These are phyloP conservation scores for Antitype chi DNA, from an alignment of 2,888 invertebrate species.

Conservation along the genomic window DNA sequence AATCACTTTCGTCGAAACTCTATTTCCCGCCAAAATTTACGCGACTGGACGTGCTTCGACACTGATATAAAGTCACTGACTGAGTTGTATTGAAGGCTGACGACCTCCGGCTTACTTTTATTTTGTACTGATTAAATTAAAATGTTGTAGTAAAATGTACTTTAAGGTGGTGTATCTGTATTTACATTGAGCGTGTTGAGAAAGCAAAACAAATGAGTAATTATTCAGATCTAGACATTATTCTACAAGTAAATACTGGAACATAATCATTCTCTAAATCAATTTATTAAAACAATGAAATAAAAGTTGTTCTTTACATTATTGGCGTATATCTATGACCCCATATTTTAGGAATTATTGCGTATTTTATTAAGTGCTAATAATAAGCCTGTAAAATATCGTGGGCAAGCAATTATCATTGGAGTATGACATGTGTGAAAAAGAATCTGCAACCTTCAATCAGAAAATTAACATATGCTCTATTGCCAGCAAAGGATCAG, in stretches of 20 bases:
- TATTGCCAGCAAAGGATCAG: background rate
- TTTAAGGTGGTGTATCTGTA: conserved; percentile 14
- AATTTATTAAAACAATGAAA: background rate
- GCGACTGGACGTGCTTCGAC: conserved; percentile 37
- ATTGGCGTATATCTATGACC: background rate
- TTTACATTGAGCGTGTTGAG: conserved; percentile 7
- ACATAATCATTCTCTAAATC: background rate
- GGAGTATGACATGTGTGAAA: background rate
- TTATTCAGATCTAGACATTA: background rate
- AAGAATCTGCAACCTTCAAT: background rate
- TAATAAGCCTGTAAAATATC: background rate
- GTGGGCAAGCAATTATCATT: conserved; percentile 9
- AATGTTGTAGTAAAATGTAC: conserved; percentile 20
- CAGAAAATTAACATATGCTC: background rate
- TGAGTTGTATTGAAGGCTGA: conserved; percentile 39
- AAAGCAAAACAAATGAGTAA: conserved; percentile 9
- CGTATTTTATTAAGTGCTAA: background rate
- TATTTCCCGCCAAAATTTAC: conserved; percentile 53
- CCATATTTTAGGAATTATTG: background rate
- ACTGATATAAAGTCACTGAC: conserved; percentile 45
- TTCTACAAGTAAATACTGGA: background rate
- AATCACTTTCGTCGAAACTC: conserved; percentile 27
- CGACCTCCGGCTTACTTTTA: conserved; percentile 47
- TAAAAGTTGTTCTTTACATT: background rate
- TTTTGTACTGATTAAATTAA: conserved; percentile 45